Evolutionary conservation across 2,113 vertebrate genomes (phyloP), one percentile per base, ranked within the genome.

Genomic region (Cyanoderma ruficeps): DNA sequence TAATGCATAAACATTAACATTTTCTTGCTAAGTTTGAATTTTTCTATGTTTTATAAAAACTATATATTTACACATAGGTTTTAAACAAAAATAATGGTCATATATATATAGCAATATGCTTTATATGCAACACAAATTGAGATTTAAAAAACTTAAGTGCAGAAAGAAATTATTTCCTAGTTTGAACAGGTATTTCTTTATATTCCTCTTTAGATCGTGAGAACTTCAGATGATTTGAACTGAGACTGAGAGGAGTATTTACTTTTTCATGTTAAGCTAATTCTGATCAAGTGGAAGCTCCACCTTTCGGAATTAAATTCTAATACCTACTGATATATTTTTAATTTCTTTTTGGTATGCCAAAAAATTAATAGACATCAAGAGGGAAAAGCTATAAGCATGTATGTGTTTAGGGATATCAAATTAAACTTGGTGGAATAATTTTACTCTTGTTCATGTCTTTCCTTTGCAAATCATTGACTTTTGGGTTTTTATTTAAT

Each of bases 1-100:
- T 79, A 95, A 96, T 74, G 42, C 85, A 85, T 77, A 83, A 90
- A 94, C 64, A 94, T 85, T 65, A 89, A 77, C 68, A 59, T 86
- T 91, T 65, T 95, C 76, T 61, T 93, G 56, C 69, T 78, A 87
- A 89, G 60, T 68, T 87, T 87, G 42, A 79, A 69, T 87, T 80
- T 65, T 67, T 16, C 59, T 87, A 31, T 50, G 35, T 76, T 90
- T 81, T 72, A 13, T 12, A 65, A 53, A 72, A 28, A 13, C 15
- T 75, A 2, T 59, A 52, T 59, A 93, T 16, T 81, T 41, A 87
- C 9, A 87, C 21, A 91, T 11, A 25, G 17, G 22, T 82, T 95
- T 96, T 65, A 96, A 95, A 89, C 50, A 91, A 87, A 94, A 91
- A 61, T 53, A 91, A 49, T 11, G 31, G 67, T 72, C 44, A 72